phyloP scores from a whole-genome alignment of 2,113 vertebrate species.

The Psammodynastes pulverulentus region DNA sequence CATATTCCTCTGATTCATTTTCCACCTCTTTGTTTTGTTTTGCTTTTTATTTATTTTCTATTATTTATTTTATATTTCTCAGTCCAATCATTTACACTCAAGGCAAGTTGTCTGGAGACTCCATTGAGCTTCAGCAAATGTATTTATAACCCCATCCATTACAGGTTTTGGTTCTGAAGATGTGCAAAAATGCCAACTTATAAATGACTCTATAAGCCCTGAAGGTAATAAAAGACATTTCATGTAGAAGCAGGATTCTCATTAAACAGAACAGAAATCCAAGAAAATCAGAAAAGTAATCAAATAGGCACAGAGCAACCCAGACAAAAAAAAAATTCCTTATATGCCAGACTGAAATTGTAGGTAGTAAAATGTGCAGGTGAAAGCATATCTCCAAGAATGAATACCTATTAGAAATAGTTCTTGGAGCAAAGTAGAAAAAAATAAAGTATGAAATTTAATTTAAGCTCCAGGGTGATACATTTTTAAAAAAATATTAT shows the following conservation, averaged over 20 bases:
- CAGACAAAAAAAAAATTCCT: not conserved
- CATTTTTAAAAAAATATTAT: conserved; percentile 25
- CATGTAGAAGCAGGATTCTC: conserved; percentile 21
- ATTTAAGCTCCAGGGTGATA: conserved; percentile 31
- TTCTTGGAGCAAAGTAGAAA: conserved; percentile 13
- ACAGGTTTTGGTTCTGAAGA: conserved; percentile 30
- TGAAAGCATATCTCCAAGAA: conserved; percentile 10
- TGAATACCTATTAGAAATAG: conserved; percentile 25
- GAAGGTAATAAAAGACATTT: conserved; percentile 25
- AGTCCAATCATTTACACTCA: conserved; percentile 36
- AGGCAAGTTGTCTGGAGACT: conserved; percentile 21
- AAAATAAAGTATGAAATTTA: conserved; percentile 31
- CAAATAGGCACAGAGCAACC: conserved; percentile 28
- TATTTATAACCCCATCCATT: conserved; percentile 27
- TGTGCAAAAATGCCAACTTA: conserved; percentile 2
- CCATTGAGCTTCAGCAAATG: conserved; percentile 1
- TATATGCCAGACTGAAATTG: conserved; percentile 3
- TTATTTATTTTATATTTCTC: conserved; percentile 5
- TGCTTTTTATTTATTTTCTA: conserved; percentile 23
- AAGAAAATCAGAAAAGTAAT: conserved; percentile 26
- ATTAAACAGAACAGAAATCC: conserved; percentile 1
- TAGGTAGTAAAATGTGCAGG: conserved; percentile 24
- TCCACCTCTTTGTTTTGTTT: not conserved
- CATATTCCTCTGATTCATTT: not conserved
- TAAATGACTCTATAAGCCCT: conserved; percentile 26